phyloP scores from a whole-genome alignment of 2,113 vertebrate genomes.

The Polypterus bichir region DNA sequence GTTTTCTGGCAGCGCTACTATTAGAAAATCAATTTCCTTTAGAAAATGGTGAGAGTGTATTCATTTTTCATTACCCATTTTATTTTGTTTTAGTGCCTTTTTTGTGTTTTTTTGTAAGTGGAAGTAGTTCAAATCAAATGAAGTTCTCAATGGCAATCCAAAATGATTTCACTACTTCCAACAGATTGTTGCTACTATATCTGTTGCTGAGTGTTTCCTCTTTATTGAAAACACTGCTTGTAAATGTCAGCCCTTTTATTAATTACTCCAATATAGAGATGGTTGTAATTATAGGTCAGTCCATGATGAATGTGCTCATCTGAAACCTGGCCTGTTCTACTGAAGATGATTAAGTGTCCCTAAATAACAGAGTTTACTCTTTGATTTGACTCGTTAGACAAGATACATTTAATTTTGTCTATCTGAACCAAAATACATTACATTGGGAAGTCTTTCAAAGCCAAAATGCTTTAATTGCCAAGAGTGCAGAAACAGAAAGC shows the following conservation, averaged over 20 bases:
- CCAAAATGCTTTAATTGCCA: too few relatives aligned
- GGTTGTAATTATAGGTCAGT: constrained; percentile 25
- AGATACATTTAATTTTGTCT: too few relatives aligned
- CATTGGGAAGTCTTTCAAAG: too few relatives aligned
- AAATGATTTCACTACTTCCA: not conserved
- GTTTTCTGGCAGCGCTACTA: too few relatives aligned
- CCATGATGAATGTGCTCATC: constrained; percentile 26
- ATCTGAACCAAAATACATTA: too few relatives aligned
- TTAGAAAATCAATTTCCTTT: too few relatives aligned
- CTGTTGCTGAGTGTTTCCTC: constrained; percentile 9
- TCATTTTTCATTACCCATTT: too few relatives aligned
- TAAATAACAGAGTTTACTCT: too few relatives aligned
- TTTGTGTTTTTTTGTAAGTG: not conserved
- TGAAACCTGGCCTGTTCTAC: constrained; percentile 24
- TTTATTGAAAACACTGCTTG: constrained; percentile 18
- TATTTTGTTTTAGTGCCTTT: too few relatives aligned
- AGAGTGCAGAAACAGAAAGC: too few relatives aligned
- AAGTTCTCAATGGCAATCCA: not conserved
- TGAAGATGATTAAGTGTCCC: not conserved
- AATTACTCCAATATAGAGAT: constrained; percentile 19
- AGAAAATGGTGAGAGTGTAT: too few relatives aligned
- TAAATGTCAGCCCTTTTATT: constrained; percentile 26
- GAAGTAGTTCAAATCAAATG: not conserved
- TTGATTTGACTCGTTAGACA: too few relatives aligned
- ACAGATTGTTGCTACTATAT: not conserved